A percentile compares a stretch with the other conserved stretches of the same genome.
phyloP scores from a whole-genome alignment of 2,888 invertebrate species.

The Eumerus sabulonum region DNA sequence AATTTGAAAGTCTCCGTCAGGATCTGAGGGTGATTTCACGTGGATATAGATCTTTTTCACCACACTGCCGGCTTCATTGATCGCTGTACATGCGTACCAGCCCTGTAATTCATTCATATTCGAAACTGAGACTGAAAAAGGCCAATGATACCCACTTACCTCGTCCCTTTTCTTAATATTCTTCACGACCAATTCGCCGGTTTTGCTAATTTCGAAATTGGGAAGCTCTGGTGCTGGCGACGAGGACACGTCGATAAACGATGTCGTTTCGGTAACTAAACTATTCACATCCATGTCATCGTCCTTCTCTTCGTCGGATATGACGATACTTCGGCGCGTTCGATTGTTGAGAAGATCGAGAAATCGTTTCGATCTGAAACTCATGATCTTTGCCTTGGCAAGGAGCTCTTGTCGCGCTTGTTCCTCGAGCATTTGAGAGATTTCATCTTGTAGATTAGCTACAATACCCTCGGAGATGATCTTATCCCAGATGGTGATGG shows the following conservation, averaged over 20 bases:
- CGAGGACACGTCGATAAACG: conserved; percentile 58
- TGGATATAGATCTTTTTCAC: conserved; percentile 71
- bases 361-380: conserved; percentile 70
- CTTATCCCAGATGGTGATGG: conserved; percentile 71
- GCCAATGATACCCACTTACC: conserved; percentile 40
- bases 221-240: conserved; percentile 66
- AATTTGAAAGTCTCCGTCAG: conserved; percentile 64
- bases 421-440: conserved; percentile 78
- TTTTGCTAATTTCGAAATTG: conserved; percentile 70
- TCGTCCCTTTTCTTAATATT: conserved; percentile 70
- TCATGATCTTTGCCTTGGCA: conserved; percentile 72
- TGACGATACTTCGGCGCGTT: conserved; percentile 59
- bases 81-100: conserved; percentile 72
- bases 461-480: conserved; percentile 60
- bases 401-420: conserved; percentile 70
- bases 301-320: conserved; percentile 64
- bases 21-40: conserved; percentile 65
- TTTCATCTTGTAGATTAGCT: conserved; percentile 60
- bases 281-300: conserved; percentile 61
- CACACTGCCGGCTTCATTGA: conserved; percentile 72
- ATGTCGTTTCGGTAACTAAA: conserved; percentile 56
- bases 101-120: conserved; percentile 62
- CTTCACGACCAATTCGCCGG: conserved; percentile 71
- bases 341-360: conserved; percentile 32
- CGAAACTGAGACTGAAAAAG: background rate